These are phyloP conservation scores for Nothura maculosa DNA, from an alignment of 2,797 vertebrate genomes.

Conservation along the genomic window DNA sequence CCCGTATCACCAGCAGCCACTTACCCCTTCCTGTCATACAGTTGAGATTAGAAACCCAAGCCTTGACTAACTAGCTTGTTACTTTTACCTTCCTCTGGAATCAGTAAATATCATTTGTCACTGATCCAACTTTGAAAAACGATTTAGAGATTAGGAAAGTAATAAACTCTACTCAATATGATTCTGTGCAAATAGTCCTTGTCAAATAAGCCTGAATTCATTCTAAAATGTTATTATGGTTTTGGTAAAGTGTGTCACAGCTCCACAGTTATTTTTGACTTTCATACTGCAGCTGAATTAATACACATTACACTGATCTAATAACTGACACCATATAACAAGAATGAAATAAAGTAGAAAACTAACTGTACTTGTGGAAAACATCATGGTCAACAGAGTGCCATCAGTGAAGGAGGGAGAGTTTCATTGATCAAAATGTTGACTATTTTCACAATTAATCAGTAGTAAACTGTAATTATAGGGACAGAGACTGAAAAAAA, in stretches of 20 bases:
- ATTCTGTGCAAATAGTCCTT: conserved; percentile 18
- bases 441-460: neutral
- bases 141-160: neutral
- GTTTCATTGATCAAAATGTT: neutral
- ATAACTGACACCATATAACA: neutral
- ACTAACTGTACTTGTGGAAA: neutral
- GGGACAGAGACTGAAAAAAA: neutral
- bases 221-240: conserved; percentile 1
- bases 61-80: neutral
- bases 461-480: neutral
- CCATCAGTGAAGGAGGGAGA: neutral
- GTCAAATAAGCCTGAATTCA: conserved; percentile 21
- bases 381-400: neutral
- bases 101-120: neutral
- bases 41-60: neutral
- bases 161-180: neutral
- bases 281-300: conserved; percentile 17
- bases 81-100: neutral
- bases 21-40: neutral
- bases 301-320: neutral
- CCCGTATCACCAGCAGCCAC: neutral
- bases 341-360: neutral
- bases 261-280: conserved; percentile 1
- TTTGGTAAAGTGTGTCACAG: neutral
- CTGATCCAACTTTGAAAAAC: neutral